Conservation (phyloP, 2,797 vertebrate genomes). For the Cyprinella venusta region DNA sequence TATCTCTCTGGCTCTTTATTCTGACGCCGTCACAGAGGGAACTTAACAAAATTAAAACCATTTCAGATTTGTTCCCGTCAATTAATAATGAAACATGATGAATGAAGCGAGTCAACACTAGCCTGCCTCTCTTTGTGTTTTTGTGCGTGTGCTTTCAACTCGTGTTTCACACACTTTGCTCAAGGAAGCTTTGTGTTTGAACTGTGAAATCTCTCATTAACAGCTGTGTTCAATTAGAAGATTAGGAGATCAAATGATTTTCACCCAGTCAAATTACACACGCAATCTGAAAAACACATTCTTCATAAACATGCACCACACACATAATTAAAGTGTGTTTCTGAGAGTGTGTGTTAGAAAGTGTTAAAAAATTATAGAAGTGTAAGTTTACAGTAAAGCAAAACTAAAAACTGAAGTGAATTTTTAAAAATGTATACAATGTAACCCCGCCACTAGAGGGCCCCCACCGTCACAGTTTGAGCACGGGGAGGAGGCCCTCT, state of each 20-base stretch:
- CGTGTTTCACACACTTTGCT: neutral
- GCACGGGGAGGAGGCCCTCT: no score
- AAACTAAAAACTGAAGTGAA: no score
- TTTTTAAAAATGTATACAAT: no score
- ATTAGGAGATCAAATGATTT: neutral
- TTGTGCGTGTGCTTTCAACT: neutral
- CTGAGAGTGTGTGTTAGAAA: no score
- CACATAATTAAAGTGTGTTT: neutral
- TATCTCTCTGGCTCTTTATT: neutral
- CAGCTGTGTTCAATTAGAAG: neutral
- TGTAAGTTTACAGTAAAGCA: no score
- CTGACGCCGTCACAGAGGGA: neutral
- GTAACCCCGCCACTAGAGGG: no score
- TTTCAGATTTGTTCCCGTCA: neutral
- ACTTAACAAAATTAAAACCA: neutral
- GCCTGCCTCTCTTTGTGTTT: neutral
- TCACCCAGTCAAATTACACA: neutral
- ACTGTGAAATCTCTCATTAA: neutral
- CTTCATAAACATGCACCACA: neutral
- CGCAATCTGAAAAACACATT: neutral
- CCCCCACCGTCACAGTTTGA: no score
- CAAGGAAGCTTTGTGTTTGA: neutral
- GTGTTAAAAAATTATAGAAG: no score
- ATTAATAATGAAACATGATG: neutral
- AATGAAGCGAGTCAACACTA: no score